A percentile compares a stretch with the other conserved stretches of the same genome.
phyloP scores from a whole-genome alignment of 1,140 invertebrate genomes.

The Trichonephila inaurata region DNA sequence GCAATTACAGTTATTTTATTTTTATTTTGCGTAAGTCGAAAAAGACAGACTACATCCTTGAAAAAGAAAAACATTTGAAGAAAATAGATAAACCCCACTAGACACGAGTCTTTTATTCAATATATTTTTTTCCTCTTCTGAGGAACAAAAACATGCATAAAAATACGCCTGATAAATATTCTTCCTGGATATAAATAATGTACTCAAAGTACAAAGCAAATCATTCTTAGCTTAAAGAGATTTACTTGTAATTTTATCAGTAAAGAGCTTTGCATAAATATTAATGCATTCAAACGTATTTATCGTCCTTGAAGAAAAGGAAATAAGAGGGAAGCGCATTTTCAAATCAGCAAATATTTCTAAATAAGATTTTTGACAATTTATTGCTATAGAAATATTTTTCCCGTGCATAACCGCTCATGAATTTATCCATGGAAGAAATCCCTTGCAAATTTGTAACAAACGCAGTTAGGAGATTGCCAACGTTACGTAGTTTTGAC shows the following conservation, averaged over 20 bases:
- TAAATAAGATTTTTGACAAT: slow-evolving; percentile 30
- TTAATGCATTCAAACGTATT: slow-evolving; percentile 56
- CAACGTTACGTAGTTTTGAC: no score
- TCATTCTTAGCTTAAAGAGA: slow-evolving; percentile 48
- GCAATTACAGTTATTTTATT: no score
- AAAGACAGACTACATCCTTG: no score
- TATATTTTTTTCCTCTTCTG: no score
- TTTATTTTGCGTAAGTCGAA: no score
- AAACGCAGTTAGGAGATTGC: background rate
- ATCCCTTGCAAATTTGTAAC: background rate
- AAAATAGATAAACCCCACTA: no score
- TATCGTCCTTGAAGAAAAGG: background rate
- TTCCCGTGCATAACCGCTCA: background rate
- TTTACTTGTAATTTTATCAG: slow-evolving; percentile 40
- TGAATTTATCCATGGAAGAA: background rate
- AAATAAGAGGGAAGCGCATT: background rate
- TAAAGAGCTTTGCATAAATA: slow-evolving; percentile 48
- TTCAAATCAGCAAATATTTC: background rate
- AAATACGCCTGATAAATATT: slow-evolving; percentile 12
- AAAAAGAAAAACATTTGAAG: no score
- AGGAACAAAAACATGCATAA: background rate
- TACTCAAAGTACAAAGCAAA: background rate
- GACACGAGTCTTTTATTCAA: no score
- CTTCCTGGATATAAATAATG: no score
- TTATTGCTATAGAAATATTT: background rate